Conservation (phyloP, 2,113 vertebrate genomes). For the Phyllostomus discolor region DNA sequence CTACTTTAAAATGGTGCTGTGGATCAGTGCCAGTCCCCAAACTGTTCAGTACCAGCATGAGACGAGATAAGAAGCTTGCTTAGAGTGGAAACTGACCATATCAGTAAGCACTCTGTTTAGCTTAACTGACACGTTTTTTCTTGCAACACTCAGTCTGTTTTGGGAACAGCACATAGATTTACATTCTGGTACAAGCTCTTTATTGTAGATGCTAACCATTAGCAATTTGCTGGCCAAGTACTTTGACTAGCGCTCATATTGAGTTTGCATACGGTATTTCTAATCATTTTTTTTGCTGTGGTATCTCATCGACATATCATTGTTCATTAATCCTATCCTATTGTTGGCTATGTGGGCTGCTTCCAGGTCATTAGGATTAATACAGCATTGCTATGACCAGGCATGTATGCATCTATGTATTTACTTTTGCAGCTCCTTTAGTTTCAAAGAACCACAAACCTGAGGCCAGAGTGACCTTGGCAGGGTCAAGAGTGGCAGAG, state of each 20-base stretch:
- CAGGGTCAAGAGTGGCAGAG: background rate
- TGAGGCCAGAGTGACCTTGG: background rate
- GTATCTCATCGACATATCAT: background rate
- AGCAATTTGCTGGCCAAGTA: background rate
- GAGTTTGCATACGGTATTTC: background rate
- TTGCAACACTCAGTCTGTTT: background rate
- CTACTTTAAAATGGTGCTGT: background rate
- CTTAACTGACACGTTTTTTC: background rate
- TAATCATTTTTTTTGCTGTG: background rate
- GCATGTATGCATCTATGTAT: background rate
- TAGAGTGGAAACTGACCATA: background rate
- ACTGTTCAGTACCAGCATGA: background rate
- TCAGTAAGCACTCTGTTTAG: background rate
- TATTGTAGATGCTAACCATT: background rate
- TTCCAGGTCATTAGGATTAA: background rate
- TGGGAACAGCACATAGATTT: background rate
- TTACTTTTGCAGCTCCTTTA: background rate
- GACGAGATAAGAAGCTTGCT: slow-evolving; percentile 12
- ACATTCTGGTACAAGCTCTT: background rate
- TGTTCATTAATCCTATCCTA: background rate
- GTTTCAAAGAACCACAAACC: background rate
- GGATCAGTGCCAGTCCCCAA: background rate
- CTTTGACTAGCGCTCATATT: background rate
- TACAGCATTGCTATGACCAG: background rate
- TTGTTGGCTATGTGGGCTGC: background rate